phyloP scores from a whole-genome alignment of 2,113 vertebrate species.

The Calyptommatus sinebrachiatus region DNA sequence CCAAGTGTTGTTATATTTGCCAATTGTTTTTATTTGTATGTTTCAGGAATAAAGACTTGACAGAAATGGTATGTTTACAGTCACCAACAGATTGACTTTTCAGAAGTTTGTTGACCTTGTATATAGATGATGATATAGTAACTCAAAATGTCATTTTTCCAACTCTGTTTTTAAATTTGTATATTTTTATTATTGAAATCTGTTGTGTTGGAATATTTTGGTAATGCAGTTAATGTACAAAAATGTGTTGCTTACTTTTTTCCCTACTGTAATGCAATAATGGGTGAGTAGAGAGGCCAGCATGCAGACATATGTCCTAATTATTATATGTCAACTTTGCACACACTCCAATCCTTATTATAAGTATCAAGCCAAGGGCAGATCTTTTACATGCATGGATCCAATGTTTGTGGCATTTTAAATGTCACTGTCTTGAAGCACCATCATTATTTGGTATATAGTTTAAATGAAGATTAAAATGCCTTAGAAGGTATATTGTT shows the following conservation, averaged over 20 bases:
- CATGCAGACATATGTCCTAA: background rate
- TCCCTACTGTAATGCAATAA: background rate
- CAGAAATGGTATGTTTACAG: conserved; percentile 42
- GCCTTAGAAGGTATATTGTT: no score
- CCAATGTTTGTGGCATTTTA: background rate
- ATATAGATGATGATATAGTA: conserved; percentile 49
- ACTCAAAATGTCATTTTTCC: conserved; percentile 29
- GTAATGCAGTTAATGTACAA: background rate
- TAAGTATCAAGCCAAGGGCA: background rate
- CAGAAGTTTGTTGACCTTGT: conserved; percentile 18
- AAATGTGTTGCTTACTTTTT: background rate
- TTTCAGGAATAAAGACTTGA: conserved; percentile 66
- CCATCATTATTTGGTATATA: background rate
- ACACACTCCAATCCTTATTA: background rate
- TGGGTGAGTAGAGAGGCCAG: background rate
- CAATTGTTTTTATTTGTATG: conserved; percentile 19
- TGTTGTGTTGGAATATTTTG: background rate
- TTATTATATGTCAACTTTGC: no score
- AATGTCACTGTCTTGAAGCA: background rate
- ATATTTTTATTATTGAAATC: conserved; percentile 31
- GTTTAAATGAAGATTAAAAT: background rate
- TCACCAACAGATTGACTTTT: conserved; percentile 29
- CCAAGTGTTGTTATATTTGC: background rate
- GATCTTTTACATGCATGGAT: background rate
- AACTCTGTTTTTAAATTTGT: conserved; percentile 52